Conservation (phyloP, 1,140 invertebrate genomes). For the Carposina sasakii region DNA sequence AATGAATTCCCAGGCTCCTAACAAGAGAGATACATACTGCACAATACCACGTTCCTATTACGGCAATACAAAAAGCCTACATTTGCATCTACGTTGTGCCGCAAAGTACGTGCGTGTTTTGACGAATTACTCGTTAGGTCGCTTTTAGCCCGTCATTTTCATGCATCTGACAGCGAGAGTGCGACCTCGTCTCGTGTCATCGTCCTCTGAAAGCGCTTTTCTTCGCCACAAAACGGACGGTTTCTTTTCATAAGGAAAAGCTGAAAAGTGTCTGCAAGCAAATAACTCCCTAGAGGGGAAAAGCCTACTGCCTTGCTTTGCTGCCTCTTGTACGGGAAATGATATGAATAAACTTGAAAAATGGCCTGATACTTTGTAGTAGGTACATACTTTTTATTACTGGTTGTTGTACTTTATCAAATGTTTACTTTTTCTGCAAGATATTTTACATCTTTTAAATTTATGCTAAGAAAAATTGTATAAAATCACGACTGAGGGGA, state of each 20-base stretch:
- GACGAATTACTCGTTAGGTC: constrained; percentile 64
- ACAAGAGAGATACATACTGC: no score
- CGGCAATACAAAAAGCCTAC: no score
- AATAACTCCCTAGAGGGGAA: constrained; percentile 66
- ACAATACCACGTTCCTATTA: no score
- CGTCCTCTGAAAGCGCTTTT: constrained; percentile 71
- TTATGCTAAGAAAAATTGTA: no score
- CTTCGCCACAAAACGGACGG: constrained; percentile 68
- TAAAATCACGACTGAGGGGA: no score
- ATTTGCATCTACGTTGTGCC: no score
- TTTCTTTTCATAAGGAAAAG: constrained; percentile 71
- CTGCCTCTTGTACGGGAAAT: constrained; percentile 41
- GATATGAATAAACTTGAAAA: constrained; percentile 61
- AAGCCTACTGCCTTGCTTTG: constrained; percentile 63
- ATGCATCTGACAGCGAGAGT: constrained; percentile 59
- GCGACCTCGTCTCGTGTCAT: constrained; percentile 69
- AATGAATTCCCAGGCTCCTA: constrained; percentile 48
- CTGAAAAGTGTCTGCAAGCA: constrained; percentile 70
- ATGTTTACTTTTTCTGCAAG: no score
- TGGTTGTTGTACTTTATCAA: no score
- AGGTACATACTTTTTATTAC: no score
- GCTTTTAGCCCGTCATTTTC: constrained; percentile 60
- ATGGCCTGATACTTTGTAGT: no score
- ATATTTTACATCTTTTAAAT: no score
- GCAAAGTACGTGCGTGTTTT: constrained; percentile 56